phyloP scores from a whole-genome alignment of 2,797 vertebrate genomes.

The Manis javanica region DNA sequence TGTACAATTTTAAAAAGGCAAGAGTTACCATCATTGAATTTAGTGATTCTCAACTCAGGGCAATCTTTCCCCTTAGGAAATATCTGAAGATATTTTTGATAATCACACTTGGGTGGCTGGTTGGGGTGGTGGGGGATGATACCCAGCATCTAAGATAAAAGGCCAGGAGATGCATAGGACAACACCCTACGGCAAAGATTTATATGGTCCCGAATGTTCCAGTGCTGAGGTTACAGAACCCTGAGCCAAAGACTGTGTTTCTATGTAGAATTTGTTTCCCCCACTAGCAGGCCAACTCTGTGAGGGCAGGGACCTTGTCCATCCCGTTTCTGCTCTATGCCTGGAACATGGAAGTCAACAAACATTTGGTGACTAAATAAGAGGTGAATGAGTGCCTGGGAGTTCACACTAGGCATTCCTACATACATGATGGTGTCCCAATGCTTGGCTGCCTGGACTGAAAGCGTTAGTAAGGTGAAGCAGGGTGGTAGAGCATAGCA shows the following conservation, averaged over 20 bases:
- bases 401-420: background rate
- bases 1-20: background rate
- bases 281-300: background rate
- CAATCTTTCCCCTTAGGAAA: background rate
- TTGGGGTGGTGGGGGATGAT: background rate
- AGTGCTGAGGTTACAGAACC: background rate
- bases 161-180: background rate
- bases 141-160: background rate
- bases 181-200: background rate
- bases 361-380: background rate
- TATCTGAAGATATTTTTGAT: background rate
- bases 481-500: background rate
- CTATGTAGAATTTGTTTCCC: background rate
- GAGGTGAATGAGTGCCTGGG: background rate
- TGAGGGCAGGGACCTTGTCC: background rate
- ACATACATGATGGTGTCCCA: background rate
- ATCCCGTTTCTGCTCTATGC: background rate
- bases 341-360: background rate
- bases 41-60: background rate
- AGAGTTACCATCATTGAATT: background rate
- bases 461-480: background rate
- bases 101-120: background rate
- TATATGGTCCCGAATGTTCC: background rate
- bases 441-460: background rate
- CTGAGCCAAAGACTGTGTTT: background rate